phyloP scores from a whole-genome alignment of 2,797 vertebrate genomes.

The Xiphophorus birchmanni region DNA sequence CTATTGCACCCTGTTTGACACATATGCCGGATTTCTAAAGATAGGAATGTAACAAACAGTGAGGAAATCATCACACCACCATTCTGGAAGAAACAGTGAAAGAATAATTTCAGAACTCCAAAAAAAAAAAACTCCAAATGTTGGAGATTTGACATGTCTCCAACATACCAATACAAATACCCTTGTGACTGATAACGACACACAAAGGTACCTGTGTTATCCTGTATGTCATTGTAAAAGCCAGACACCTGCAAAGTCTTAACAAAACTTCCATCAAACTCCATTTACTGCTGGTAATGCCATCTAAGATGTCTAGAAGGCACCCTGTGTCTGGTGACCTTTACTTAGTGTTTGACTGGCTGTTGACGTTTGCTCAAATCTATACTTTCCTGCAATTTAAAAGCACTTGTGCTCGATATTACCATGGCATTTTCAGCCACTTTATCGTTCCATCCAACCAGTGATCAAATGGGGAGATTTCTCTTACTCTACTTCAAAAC shows the following conservation, averaged over 20 bases:
- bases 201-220: background rate
- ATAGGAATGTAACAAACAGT: background rate
- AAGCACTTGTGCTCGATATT: background rate
- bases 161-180: no score
- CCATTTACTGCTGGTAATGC: background rate
- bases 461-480: background rate
- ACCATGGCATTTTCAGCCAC: background rate
- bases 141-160: no score
- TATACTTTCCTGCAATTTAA: conserved; percentile 2
- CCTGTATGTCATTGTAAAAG: background rate
- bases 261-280: conserved; percentile 4
- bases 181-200: background rate
- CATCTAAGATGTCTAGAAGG: background rate
- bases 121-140: background rate
- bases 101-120: background rate
- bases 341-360: conserved; percentile 5
- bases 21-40: background rate
- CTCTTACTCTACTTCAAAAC: background rate
- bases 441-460: background rate
- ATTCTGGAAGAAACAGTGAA: background rate
- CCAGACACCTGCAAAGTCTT: background rate
- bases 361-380: conserved; percentile 4
- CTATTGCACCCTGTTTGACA: background rate
- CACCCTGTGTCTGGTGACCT: background rate
- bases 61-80: background rate